Evolutionary conservation across 2,888 invertebrate genomes (phyloP).

Genomic region (Drosophila testacea): DNA sequence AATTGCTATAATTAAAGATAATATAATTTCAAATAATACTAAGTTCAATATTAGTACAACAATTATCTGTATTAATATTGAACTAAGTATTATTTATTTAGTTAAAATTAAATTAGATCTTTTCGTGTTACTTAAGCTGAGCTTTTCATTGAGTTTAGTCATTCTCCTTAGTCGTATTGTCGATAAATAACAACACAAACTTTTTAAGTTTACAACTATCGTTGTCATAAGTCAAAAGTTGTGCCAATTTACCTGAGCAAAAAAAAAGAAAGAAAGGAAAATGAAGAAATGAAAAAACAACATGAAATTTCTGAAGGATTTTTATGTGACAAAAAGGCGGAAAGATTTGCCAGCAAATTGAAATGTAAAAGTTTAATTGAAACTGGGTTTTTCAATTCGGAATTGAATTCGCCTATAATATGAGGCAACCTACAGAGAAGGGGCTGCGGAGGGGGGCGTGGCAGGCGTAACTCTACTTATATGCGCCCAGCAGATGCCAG

Average conservation of each 20-base stretch:
- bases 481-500: slow-evolving; percentile 35
- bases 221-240: slow-evolving; percentile 38
- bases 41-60: too few relatives aligned
- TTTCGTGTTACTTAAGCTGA: neutral
- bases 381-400: slow-evolving; percentile 55
- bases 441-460: slow-evolving; percentile 14
- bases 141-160: neutral
- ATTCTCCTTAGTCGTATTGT: neutral
- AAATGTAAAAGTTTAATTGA: slow-evolving; percentile 76
- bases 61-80: too few relatives aligned
- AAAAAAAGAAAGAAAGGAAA: neutral
- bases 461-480: slow-evolving; percentile 35
- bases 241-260: slow-evolving; percentile 19
- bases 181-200: slow-evolving; percentile 20
- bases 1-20: too few relatives aligned
- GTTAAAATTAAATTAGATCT: neutral
- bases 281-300: neutral
- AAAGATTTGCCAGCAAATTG: slow-evolving; percentile 51
- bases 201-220: slow-evolving; percentile 16
- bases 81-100: neutral
- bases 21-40: too few relatives aligned
- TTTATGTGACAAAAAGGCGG: slow-evolving; percentile 40
- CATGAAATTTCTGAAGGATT: slow-evolving; percentile 32
- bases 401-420: slow-evolving; percentile 47
- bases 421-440: slow-evolving; percentile 9